These are phyloP conservation scores for Gnatocerus cornutus DNA, from an alignment of 2,888 invertebrate genomes.

Conservation along the genomic window DNA sequence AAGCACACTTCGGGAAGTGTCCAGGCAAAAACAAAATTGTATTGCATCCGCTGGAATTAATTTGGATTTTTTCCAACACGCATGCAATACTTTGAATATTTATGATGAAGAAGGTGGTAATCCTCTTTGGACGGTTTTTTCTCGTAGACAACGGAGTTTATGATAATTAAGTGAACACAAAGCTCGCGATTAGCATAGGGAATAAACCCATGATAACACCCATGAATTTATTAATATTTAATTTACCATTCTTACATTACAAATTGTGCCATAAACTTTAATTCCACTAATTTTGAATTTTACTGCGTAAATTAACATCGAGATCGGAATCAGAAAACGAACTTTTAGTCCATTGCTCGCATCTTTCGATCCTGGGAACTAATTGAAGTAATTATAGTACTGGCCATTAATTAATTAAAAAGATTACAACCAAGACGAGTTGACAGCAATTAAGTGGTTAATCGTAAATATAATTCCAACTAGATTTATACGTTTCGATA, in stretches of 20 bases:
- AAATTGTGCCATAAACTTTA: slow-evolving; percentile 38
- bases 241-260: slow-evolving; percentile 27
- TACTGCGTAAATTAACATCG: slow-evolving; percentile 31
- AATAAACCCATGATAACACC: slow-evolving; percentile 42
- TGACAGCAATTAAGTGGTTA: slow-evolving; percentile 35
- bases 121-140: slow-evolving; percentile 13
- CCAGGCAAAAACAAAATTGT: slow-evolving; percentile 4
- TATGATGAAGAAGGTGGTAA: slow-evolving; percentile 13
- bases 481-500: slow-evolving; percentile 24
- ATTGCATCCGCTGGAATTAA: background rate
- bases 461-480: slow-evolving; percentile 22
- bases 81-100: background rate
- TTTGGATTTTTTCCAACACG: slow-evolving; percentile 1
- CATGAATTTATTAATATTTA: slow-evolving; percentile 43
- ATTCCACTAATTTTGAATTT: slow-evolving; percentile 37
- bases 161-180: slow-evolving; percentile 39
- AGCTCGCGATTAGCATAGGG: slow-evolving; percentile 37
- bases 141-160: slow-evolving; percentile 27
- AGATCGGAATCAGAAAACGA: slow-evolving; percentile 7
- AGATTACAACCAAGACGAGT: slow-evolving; percentile 16
- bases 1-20: background rate
- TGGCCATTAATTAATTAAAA: slow-evolving; percentile 24
- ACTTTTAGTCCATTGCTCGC: background rate
- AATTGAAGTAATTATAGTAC: slow-evolving; percentile 11
- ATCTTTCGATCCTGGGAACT: background rate